Evolutionary conservation across 2,888 invertebrate genomes (phyloP), one percentile per base, ranked within the genome.

Genomic region (Leptopterna dolabrata): DNA sequence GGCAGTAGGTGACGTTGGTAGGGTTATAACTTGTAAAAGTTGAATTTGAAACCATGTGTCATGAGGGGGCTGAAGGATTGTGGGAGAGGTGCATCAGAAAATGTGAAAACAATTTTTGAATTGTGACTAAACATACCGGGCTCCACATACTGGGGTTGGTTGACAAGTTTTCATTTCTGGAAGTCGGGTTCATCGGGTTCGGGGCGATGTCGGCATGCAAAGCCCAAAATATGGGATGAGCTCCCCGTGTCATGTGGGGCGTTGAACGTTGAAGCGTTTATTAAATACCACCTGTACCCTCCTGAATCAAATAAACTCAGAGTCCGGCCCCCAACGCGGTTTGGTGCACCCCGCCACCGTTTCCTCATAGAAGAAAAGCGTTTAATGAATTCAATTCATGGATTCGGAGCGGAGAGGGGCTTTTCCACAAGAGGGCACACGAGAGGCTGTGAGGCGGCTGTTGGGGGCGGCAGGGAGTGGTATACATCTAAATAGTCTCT

Each of bases 401-500:
- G 70, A 71, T 63, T 81, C 81, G 82, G 55, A 41, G 63, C 14
- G 82, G 30, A 24, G 24, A 51, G 27, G 73, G 73, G 36, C 73
- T 73, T 73, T 73, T 73, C 73, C 73, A 73, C 73, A 73, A 73
- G 73, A 73, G 73, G 73, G 73, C 73, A 73, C 73, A 78, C 63
- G 86, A 51, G 43, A 45, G 76, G 55, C 24, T 29, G 81, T 2
- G 36, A 43, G 71, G n/a, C 24, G 87, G 45, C 36, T 11, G 70
- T 19, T 14, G 55, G 63, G 81, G 29, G 87, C 27, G 45, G 51
- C 71, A 41, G 45, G 83, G 43, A 51, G 80, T 27, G 87, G 87
- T 82, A 84, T 87, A 88, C 88, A 88, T 88, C 88, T 88, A 88
- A 88, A 88, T 88, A 88, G 84, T 80, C 87, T 87, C 87, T 87